Percentiles rank a stretch among this genome's conserved stretches.
These are phyloP conservation scores for Parthenolecanium corni DNA, from an alignment of 2,888 invertebrate species.

Conservation along the genomic window DNA sequence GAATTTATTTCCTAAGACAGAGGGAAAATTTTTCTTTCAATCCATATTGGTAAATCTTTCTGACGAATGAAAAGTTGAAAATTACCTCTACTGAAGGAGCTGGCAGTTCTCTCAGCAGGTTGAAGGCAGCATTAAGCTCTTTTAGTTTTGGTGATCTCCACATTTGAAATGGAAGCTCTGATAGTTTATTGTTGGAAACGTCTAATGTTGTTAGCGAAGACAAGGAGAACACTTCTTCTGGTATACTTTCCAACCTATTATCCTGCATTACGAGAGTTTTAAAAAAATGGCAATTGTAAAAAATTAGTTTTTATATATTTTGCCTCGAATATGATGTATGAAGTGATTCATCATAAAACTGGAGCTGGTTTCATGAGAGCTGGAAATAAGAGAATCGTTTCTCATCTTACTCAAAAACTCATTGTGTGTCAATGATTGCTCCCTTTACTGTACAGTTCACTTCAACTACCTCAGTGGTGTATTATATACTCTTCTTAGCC, in stretches of 20 bases:
- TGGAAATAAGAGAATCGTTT: too few relatives aligned
- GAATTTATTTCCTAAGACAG: conserved; percentile 23
- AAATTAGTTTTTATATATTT: background rate
- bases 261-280: conserved; percentile 47
- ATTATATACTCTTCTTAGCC: too few relatives aligned
- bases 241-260: conserved; percentile 71
- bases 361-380: too few relatives aligned
- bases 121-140: conserved; percentile 80
- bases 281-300: too few relatives aligned
- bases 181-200: conserved; percentile 87
- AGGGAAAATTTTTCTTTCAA: background rate
- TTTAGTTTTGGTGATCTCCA: conserved; percentile 77
- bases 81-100: conserved; percentile 20
- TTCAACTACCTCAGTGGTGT: too few relatives aligned
- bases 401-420: too few relatives aligned
- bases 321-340: too few relatives aligned
- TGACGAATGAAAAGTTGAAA: background rate
- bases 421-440: too few relatives aligned
- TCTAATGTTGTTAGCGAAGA: conserved; percentile 70
- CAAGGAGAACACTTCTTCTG: conserved; percentile 68
- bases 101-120: conserved; percentile 63
- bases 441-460: too few relatives aligned
- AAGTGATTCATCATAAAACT: too few relatives aligned
- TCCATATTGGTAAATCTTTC: background rate
- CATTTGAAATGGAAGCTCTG: conserved; percentile 65